Evolutionary conservation across 2,888 invertebrate genomes (phyloP), one percentile per base, ranked within the genome.

Genomic region (Psylliodes chrysocephalus): DNA sequence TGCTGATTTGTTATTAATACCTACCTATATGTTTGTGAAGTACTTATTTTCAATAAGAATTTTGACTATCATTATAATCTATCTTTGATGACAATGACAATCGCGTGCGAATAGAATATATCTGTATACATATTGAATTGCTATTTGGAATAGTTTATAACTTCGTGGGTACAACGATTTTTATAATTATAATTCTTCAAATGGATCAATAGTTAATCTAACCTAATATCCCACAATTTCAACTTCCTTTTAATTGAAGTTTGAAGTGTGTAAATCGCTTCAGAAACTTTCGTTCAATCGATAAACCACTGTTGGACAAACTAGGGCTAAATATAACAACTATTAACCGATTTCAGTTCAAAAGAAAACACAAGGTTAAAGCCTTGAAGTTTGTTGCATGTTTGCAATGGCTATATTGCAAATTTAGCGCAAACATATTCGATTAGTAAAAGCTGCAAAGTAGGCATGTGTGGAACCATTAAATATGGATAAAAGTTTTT

Each of bases 301-400:
- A 47, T 47, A 28, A 47, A 12, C 12, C 38, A 38, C 38, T 14
- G 47, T 47, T 47, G 47, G 44, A 38, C 8, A 47, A 12, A 12
- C 25, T 19, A 12, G 22, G 47, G 22, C 25, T 47, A 47, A 47
- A 25, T 47, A 47, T 47, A 47, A 47, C 47, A 28, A 47, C 10
- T 25, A 47, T 47, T 22, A 47, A 19, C 47, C 47, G 47, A 47
- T 47, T 47, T 47, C 6, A 25, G 47, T 25, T 25, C 25, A 14
- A 19, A 47, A 47, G 47, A 47, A 47, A 47, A 19, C 7, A 28
- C 25, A 47, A 47, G 47, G 47, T 28, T 25, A 28, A 22, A 47
- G 47, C 47, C 47, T 47, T 47, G 47, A 25, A 44, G 44, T 44
- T 44, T 8, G 18, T 44, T 44, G 44, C 44, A 44, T 44, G 44